phyloP scores from a whole-genome alignment of 2,888 invertebrate genomes.

The Cantharis nigra region DNA sequence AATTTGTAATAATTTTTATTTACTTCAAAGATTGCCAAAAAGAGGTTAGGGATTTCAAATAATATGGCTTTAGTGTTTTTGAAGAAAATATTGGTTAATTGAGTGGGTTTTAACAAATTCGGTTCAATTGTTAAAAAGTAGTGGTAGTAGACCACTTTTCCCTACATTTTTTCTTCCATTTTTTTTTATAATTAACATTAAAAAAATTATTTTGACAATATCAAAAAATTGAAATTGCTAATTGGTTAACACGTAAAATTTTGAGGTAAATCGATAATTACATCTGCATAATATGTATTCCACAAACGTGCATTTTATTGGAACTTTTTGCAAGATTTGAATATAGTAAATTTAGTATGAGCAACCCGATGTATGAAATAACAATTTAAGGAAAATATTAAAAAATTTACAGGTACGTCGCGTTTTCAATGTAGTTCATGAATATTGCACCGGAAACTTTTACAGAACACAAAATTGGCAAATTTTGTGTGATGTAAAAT shows the following conservation, averaged over 20 bases:
- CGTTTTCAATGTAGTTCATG: background rate
- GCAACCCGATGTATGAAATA: background rate
- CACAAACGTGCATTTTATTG: background rate
- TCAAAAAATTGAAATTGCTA: background rate
- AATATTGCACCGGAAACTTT: background rate
- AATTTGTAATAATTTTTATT: too few species aligned
- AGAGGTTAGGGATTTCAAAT: too few species aligned
- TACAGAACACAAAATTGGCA: background rate
- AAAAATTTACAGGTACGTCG: background rate
- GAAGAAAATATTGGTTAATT: too few species aligned
- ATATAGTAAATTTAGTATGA: background rate
- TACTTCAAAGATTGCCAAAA: too few species aligned
- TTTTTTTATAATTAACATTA: too few species aligned
- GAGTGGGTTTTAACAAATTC: too few species aligned
- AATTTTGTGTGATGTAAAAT: background rate
- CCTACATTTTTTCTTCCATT: too few species aligned
- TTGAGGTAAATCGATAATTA: background rate
- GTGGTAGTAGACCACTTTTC: too few species aligned
- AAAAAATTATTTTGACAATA: too few species aligned
- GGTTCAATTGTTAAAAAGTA: too few species aligned
- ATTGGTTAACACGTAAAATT: background rate
- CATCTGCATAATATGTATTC: background rate
- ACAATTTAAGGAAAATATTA: background rate
- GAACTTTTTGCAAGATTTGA: background rate
- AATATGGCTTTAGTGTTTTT: too few species aligned